Base-by-base conservation (phyloP, 1,140 invertebrate species). In the Apis laboriosa region DNA sequence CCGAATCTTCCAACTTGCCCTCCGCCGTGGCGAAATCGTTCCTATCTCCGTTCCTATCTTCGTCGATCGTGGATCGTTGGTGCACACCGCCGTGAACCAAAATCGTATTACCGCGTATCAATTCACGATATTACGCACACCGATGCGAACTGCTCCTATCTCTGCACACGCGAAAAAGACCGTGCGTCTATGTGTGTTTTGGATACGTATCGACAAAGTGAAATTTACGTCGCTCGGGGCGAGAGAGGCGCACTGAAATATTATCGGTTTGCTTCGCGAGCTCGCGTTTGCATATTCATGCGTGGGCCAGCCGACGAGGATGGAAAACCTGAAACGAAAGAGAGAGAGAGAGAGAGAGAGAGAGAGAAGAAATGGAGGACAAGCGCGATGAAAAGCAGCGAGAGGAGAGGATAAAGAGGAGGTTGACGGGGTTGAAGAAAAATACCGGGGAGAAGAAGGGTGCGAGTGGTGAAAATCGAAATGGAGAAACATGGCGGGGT, bases 231-330 rank as follows among this genome's bases (percentile, higher is more conserved):
- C 61, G 86, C 86, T 84, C 21, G 43, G 70, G 79, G 87, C 75
- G 61, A 80, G 76, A 66, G 80, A 61, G 81, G 79, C 76, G 56
- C 77, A 75, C 84, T 87, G 89, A 90, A 91, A 92, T 91, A 92
- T 92, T 82, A 89, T 90, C 86, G 89, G 86, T 87, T 90, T 88
- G 90, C 90, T 89, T 83, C 84, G 28, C 28, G 81, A 77, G 68
- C 71, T 74, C 58, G 83, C 89, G 91, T 80, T 87, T 92, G 90
- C 86, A 92, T 92, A 92, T 92, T 92, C 92, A 92, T 92, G 80
- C 28, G 28, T 55, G 17, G 24, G 8, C 8, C 21, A 49, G n/a
- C 5, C 34, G 60, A 24, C 61, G 43, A 53, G 76, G 19, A 24
- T 1, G 11, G 34, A n/a, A 43, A 17, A n/a, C 12, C 34, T 71